phyloP scores from a whole-genome alignment of 2,113 vertebrate species.

The Numida meleagris region DNA sequence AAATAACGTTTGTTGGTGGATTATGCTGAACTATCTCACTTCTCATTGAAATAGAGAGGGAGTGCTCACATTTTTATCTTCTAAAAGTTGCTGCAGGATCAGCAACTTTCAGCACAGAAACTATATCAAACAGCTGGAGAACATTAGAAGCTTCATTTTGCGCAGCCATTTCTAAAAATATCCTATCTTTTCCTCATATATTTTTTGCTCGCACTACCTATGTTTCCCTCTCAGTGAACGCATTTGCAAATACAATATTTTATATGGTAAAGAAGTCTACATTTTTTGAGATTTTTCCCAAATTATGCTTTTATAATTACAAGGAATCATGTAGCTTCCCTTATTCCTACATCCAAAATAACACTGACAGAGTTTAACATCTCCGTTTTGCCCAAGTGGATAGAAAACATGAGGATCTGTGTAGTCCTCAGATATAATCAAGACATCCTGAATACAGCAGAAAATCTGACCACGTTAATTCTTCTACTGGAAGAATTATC shows the following conservation, averaged over 20 bases:
- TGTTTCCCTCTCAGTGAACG: not conserved
- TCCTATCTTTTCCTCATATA: not conserved
- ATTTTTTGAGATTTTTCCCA: not conserved
- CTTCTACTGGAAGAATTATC: not conserved
- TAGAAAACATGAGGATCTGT: not conserved
- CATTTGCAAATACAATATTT: not conserved
- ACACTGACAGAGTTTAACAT: too few relatives aligned
- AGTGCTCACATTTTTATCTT: not conserved
- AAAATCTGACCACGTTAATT: not conserved
- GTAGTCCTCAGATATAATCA: not conserved
- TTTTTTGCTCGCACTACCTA: not conserved
- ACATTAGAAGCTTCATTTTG: not conserved
- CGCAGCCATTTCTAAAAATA: not conserved
- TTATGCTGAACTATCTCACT: not conserved
- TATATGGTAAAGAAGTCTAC: not conserved
- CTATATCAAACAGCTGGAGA: not conserved
- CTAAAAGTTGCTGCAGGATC: not conserved
- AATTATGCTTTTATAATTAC: not conserved
- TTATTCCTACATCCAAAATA: not conserved
- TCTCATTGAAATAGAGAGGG: not conserved
- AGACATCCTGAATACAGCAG: too few relatives aligned
- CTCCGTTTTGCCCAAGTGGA: not conserved
- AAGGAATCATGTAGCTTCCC: not conserved
- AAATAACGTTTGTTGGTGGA: not conserved
- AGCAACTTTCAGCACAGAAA: not conserved